These are phyloP conservation scores for Anhinga anhinga DNA, from an alignment of 2,113 vertebrate species.

Conservation along the genomic window DNA sequence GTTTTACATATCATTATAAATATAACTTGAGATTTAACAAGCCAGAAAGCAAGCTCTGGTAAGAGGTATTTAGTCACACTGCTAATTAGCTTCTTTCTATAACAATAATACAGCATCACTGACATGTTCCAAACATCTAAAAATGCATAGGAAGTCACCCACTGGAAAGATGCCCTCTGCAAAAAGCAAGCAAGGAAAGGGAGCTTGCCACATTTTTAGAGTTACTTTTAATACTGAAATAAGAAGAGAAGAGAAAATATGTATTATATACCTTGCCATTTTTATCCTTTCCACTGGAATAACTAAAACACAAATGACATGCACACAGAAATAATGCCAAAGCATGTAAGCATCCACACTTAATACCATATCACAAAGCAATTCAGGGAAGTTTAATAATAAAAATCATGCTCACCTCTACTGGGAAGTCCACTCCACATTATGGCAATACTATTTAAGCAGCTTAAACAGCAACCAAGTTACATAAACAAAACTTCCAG, in stretches of 20 bases:
- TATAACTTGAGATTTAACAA: slow-evolving; percentile 43
- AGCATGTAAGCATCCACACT: slow-evolving; percentile 14
- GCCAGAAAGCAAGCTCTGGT: slow-evolving; percentile 1
- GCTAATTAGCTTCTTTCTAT: slow-evolving; percentile 47
- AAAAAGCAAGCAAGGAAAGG: slow-evolving; percentile 67
- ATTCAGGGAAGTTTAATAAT: slow-evolving; percentile 68
- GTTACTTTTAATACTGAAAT: slow-evolving; percentile 62
- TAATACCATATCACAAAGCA: slow-evolving; percentile 27
- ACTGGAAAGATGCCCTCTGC: slow-evolving; percentile 67
- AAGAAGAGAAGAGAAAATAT: slow-evolving; percentile 23
- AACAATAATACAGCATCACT: slow-evolving; percentile 58
- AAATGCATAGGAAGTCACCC: slow-evolving; percentile 75
- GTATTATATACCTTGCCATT: slow-evolving; percentile 2
- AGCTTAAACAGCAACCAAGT: slow-evolving; percentile 70
- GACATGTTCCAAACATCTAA: slow-evolving; percentile 60
- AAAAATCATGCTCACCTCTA: slow-evolving; percentile 81
- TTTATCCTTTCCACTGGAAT: background rate
- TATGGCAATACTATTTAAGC: slow-evolving; percentile 62
- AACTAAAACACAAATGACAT: slow-evolving; percentile 37
- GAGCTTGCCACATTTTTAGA: slow-evolving; percentile 57
- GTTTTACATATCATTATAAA: slow-evolving; percentile 44
- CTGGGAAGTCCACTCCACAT: slow-evolving; percentile 86
- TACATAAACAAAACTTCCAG: slow-evolving; percentile 80
- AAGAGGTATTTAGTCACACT: slow-evolving; percentile 47
- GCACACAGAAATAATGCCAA: slow-evolving; percentile 43